Evolutionary conservation across 64 coral and sea anemone species (phyloP).

Genomic region (Platygyra sinensis): DNA sequence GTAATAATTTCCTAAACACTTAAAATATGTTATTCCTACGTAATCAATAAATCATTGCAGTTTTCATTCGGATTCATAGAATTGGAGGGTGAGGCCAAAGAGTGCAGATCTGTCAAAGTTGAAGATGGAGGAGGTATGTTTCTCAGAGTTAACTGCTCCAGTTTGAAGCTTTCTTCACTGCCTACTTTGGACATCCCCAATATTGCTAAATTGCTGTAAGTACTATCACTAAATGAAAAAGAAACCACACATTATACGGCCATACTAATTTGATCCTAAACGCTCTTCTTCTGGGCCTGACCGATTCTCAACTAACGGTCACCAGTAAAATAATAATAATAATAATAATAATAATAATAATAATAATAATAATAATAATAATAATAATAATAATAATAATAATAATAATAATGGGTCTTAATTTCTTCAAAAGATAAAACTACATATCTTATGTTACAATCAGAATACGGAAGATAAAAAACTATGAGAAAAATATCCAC

Average conservation of each 20-base stretch:
- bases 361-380: too few relatives aligned
- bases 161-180: neutral
- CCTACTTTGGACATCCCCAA: neutral
- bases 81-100: neutral
- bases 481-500: too few relatives aligned
- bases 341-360: too few relatives aligned
- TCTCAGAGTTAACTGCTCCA: constrained; percentile 14
- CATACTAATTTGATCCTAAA: neutral
- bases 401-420: too few relatives aligned
- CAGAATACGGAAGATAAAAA: too few relatives aligned
- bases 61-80: neutral
- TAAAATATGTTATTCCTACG: too few relatives aligned
- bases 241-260: neutral
- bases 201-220: constrained; percentile 2
- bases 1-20: neutral
- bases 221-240: neutral
- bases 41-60: neutral
- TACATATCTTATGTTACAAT: too few relatives aligned
- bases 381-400: too few relatives aligned
- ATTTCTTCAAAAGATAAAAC: too few relatives aligned
- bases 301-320: too few relatives aligned
- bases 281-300: neutral
- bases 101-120: constrained; percentile 15
- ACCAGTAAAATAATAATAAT: too few relatives aligned
- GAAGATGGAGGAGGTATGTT: neutral